Evolutionary conservation across 2,113 vertebrate species (phyloP).

Genomic region (Tricholaema leucomelas): DNA sequence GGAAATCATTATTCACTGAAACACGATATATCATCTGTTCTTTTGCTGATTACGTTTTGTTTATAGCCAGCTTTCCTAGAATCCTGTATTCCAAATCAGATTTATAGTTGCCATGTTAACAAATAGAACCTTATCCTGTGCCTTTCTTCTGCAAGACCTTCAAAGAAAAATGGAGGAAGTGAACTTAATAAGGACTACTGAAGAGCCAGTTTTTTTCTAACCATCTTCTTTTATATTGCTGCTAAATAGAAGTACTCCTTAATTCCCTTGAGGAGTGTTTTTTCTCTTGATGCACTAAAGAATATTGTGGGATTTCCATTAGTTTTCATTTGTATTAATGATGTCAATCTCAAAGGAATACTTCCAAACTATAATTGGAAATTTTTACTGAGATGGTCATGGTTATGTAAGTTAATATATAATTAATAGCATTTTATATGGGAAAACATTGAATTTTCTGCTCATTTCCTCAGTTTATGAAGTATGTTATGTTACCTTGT

Average conservation of each 20-base stretch:
- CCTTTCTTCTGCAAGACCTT: not conserved
- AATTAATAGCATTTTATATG: not conserved
- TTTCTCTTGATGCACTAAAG: not conserved
- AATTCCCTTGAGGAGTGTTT: constrained; percentile 1
- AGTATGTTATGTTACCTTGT: not conserved
- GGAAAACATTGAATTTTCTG: constrained; percentile 22
- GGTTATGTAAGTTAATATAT: constrained; percentile 9
- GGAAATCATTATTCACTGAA: not conserved
- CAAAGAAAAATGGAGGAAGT: not conserved
- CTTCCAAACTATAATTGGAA: constrained; percentile 8
- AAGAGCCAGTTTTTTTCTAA: not conserved
- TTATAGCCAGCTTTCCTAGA: not conserved
- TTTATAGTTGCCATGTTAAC: not conserved
- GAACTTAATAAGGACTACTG: not conserved
- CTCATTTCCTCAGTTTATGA: constrained; percentile 8
- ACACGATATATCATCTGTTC: not conserved
- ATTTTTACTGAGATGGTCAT: not conserved
- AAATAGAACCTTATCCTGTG: not conserved
- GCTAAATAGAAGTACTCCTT: not conserved
- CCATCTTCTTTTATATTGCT: not conserved
- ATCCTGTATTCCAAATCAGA: not conserved
- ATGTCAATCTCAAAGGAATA: not conserved
- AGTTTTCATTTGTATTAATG: constrained; percentile 21
- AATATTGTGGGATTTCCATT: not conserved
- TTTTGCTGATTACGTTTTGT: not conserved